Evolutionary conservation across 2,113 vertebrate species (phyloP).

Genomic region (Sinocyclocheilus anshuiensis): DNA sequence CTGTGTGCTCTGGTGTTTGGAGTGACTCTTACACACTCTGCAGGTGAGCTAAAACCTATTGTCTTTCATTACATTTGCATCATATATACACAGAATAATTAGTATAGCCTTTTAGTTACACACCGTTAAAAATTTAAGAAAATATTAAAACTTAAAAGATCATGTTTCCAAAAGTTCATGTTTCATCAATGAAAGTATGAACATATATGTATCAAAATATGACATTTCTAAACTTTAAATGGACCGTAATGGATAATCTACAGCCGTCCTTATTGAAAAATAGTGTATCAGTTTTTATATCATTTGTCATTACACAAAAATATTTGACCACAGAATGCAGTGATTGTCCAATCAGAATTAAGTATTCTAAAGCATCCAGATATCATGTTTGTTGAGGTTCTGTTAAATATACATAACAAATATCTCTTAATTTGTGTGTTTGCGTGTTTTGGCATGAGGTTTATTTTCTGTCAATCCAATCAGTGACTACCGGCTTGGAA

Average conservation of each 20-base stretch:
- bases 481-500: neutral
- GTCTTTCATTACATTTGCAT: neutral
- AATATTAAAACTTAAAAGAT: too few species aligned
- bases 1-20: constrained; percentile 22
- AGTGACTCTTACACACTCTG: constrained; percentile 15
- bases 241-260: neutral
- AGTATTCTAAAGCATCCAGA: neutral
- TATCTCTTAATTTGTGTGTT: neutral
- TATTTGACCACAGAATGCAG: neutral
- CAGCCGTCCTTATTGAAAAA: neutral
- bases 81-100: neutral
- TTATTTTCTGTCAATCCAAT: neutral
- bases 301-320: neutral
- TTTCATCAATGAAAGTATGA: neutral
- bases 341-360: neutral
- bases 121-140: too few species aligned
- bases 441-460: neutral
- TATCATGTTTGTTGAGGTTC: neutral
- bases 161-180: too few species aligned
- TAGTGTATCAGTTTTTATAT: neutral
- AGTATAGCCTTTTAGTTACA: neutral
- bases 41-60: constrained; percentile 29
- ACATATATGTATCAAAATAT: neutral
- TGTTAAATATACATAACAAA: neutral
- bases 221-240: neutral